These are phyloP conservation scores for Junonia oenone DNA, from an alignment of 2,888 invertebrate species.

Conservation along the genomic window DNA sequence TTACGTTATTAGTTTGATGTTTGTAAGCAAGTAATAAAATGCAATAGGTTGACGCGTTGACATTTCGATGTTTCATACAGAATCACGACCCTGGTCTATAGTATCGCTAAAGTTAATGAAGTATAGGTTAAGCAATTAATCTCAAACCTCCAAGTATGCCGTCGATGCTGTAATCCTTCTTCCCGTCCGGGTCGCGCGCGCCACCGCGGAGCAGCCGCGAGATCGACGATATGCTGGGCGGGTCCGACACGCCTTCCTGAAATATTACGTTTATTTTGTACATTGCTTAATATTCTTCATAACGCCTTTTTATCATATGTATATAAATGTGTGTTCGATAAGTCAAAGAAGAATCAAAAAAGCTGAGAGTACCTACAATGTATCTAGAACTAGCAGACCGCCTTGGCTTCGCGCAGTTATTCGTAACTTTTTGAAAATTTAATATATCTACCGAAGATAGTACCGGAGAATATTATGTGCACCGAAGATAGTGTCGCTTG, in stretches of 20 bases:
- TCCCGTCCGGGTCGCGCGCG: conserved; percentile 87
- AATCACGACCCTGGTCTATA: background rate
- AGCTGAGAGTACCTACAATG: too few species aligned
- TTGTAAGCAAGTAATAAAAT: too few species aligned
- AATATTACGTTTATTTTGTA: conserved; percentile 35
- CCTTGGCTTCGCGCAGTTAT: too few species aligned
- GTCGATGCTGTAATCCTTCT: conserved; percentile 94
- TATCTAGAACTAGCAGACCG: too few species aligned
- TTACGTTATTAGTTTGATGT: too few species aligned
- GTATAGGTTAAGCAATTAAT: background rate
- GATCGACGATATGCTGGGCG: conserved; percentile 96
- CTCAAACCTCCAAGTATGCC: conserved; percentile 88
- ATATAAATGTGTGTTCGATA: too few species aligned
- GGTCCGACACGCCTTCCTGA: conserved; percentile 94
- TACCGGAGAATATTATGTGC: too few species aligned
- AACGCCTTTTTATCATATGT: background rate
- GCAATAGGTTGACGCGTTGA: too few species aligned
- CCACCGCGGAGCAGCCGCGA: conserved; percentile 92
- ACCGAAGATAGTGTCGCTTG: too few species aligned
- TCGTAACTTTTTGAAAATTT: too few species aligned
- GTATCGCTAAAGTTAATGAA: background rate
- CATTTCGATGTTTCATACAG: background rate
- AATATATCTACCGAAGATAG: too few species aligned
- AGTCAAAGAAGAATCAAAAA: too few species aligned
- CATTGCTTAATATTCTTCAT: background rate